Evolutionary conservation across 2,113 vertebrate genomes (phyloP), one percentile per base, ranked within the genome.

Genomic region (Colinus virginianus): DNA sequence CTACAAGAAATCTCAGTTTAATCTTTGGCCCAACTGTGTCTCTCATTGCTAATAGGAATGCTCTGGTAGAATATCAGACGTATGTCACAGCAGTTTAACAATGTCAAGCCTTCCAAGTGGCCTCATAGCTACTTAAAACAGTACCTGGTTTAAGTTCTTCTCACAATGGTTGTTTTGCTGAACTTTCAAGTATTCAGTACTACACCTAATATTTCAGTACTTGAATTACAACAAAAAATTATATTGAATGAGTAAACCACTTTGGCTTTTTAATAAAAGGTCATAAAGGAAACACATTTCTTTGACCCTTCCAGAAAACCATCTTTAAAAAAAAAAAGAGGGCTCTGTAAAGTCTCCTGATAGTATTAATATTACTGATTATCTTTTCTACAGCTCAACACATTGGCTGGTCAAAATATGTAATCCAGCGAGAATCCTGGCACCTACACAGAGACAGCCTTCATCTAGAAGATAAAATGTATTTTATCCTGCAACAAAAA

Each of bases 11-110:
- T 25, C 3, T 1, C 4, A 2, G 53, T 22, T 70, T 28, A 63
- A 28, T 34, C 81, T 90, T 58, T 45, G 36, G 13, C 38, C 79
- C 74, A 81, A 70, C 19, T 59, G 20, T 19, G 43, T 36, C 61
- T 55, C 67, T 89, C 61, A 45, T 21, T 28, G 81, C 18, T 88
- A 91, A 87, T 6, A 83, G 19, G 43, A 48, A 56, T 61, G 70
- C 82, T 72, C 45, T 63, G 58, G 19, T 0, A 67, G 72, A 46
- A 13, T 36, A 70, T 1, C 0, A 0, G 59, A 74, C 9, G 3
- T 13, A 38, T 3, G 12, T 38, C 82, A 79, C 36, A 91, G 28
- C 14, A 4, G 0, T 62, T 55, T 8, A 78, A 25, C 36, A 75
- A 53, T 25, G 88, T 20, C 36, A 51, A 74, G 21, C 32, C 59